Percentiles rank a stretch among this genome's conserved stretches.
phyloP scores from a whole-genome alignment of 2,888 invertebrate species.

The Drosophila affinis region DNA sequence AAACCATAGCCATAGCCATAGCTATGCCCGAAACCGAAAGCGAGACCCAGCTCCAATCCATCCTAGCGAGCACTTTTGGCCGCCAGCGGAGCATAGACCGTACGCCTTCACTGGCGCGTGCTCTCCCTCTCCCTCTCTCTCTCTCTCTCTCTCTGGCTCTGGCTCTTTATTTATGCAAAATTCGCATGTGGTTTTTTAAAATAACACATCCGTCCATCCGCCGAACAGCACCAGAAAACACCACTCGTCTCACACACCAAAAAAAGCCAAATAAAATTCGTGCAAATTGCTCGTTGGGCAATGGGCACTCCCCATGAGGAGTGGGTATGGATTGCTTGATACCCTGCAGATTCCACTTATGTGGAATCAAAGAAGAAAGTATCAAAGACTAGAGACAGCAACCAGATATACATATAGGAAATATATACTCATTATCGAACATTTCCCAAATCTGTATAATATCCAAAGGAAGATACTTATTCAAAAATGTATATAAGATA shows the following conservation, averaged over 20 bases:
- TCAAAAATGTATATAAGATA: no score
- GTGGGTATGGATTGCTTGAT: slow-evolving; percentile 4
- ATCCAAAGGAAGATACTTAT: background rate
- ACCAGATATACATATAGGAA: no score
- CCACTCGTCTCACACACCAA: slow-evolving; percentile 11
- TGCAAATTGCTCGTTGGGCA: slow-evolving; percentile 48
- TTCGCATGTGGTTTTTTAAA: slow-evolving; percentile 52
- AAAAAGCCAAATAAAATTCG: slow-evolving; percentile 29
- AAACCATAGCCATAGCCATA: slow-evolving; percentile 13
- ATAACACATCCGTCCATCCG: slow-evolving; percentile 6
- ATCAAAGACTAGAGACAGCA: no score
- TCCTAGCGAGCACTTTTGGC: slow-evolving; percentile 7
- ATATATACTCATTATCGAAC: no score
- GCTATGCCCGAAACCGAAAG: slow-evolving; percentile 6
- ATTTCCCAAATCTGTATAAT: background rate
- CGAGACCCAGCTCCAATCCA: background rate
- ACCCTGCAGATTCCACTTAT: slow-evolving; percentile 11
- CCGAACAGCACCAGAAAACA: slow-evolving; percentile 13
- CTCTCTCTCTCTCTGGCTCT: no score
- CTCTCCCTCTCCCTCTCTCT: background rate
- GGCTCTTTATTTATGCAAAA: slow-evolving; percentile 52
- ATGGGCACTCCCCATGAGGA: slow-evolving; percentile 20
- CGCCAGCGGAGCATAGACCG: background rate
- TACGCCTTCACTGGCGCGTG: slow-evolving; percentile 33
- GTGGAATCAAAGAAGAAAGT: no score